Evolutionary conservation across 2,888 invertebrate genomes (phyloP).

Genomic region (Drosophila neutralis): DNA sequence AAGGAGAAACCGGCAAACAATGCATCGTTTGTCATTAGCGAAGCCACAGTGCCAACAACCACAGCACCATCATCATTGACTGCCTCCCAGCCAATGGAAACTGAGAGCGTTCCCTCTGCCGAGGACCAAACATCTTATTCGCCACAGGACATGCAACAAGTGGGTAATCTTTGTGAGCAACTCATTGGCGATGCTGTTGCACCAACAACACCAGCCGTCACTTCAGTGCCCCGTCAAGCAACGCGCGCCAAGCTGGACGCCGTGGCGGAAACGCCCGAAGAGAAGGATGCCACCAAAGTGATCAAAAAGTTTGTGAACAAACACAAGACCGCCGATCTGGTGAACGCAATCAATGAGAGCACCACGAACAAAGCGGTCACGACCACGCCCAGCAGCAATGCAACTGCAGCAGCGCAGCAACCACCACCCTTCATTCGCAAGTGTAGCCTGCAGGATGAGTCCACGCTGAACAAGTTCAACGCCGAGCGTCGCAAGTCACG

Average conservation of each 20-base stretch:
- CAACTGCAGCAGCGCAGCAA: conserved; percentile 23
- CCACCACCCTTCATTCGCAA: conserved; percentile 79
- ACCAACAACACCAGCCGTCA: conserved; percentile 4
- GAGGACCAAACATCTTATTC: conserved; percentile 65
- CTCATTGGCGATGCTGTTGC: conserved; percentile 66
- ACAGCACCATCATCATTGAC: conserved; percentile 39
- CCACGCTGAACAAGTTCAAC: conserved; percentile 83
- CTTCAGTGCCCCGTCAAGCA: conserved; percentile 59
- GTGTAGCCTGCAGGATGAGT: conserved; percentile 84
- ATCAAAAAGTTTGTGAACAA: conserved; percentile 85
- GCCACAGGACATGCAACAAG: conserved; percentile 77
- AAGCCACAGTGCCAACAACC: conserved; percentile 45
- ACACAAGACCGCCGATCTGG: conserved; percentile 84
- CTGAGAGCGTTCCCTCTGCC: conserved; percentile 62
- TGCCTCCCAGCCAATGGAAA: conserved; percentile 71
- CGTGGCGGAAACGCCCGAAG: conserved; percentile 81
- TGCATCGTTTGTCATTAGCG: conserved; percentile 70
- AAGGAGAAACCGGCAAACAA: conserved; percentile 87
- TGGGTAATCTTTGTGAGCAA: conserved; percentile 82
- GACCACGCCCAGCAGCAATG: conserved; percentile 16
- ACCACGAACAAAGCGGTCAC: conserved; percentile 43
- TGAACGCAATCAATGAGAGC: conserved; percentile 82
- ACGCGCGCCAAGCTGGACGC: conserved; percentile 78
- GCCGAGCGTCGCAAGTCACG: conserved; percentile 88
- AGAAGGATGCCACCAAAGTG: conserved; percentile 84